A percentile compares a stretch with the other conserved stretches of the same genome.
Evolutionary conservation across 1,140 invertebrate genomes (phyloP).

Genomic region (Charaxes varanes): DNA sequence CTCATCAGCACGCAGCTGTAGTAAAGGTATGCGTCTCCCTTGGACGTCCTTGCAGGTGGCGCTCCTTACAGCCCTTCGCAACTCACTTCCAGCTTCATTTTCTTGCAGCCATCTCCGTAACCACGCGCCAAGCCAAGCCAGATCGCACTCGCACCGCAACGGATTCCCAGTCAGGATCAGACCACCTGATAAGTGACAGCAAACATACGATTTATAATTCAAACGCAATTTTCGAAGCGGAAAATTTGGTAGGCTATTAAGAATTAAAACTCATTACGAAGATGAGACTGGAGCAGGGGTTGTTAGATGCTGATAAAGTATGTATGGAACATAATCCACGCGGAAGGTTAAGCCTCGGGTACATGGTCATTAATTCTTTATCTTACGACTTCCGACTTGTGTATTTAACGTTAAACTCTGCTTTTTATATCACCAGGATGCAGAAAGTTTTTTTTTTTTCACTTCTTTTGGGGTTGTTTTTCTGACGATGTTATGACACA

Average conservation of each 20-base stretch:
- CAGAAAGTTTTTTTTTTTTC: too few relatives aligned
- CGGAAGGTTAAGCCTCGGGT: conserved; percentile 9
- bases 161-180: conserved; percentile 88
- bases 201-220: conserved; percentile 26
- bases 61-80: conserved; percentile 59
- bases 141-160: conserved; percentile 88
- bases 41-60: conserved; percentile 80
- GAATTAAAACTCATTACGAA: conserved; percentile 57
- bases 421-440: too few relatives aligned
- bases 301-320: conserved; percentile 21
- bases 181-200: conserved; percentile 77
- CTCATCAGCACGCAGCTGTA: conserved; percentile 83
- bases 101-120: conserved; percentile 82
- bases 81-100: conserved; percentile 71
- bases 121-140: conserved; percentile 93
- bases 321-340: conserved; percentile 16
- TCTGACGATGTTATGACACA: too few relatives aligned
- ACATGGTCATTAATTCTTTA: conserved; percentile 11
- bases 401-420: too few relatives aligned
- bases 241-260: conserved; percentile 35
- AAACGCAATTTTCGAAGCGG: conserved; percentile 22
- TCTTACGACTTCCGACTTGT: conserved; percentile 9
- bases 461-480: too few relatives aligned
- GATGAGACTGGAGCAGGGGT: conserved; percentile 20
- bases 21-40: conserved; percentile 77